Conservation (phyloP, 2,888 invertebrate genomes). For the Acleris literana region DNA sequence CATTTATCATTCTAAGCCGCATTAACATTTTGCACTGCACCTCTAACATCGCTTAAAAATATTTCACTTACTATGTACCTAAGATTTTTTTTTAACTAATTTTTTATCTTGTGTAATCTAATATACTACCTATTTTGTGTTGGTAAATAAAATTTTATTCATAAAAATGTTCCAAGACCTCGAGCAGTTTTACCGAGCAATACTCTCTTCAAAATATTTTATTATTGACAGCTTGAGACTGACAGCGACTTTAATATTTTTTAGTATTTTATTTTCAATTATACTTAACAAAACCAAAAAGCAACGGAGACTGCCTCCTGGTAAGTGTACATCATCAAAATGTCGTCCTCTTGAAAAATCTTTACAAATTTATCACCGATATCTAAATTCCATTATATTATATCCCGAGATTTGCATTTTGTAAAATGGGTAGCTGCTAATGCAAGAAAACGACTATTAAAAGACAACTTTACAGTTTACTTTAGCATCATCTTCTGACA, state of each 20-base stretch:
- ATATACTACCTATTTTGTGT: no score
- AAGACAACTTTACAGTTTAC: no score
- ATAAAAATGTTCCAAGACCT: background rate
- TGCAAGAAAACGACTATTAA: no score
- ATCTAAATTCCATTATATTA: background rate
- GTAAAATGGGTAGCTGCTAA: no score
- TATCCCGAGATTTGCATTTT: no score
- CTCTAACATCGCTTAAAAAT: constrained; percentile 9
- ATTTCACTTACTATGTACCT: background rate
- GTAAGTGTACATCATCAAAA: constrained; percentile 36
- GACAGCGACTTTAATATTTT: background rate
- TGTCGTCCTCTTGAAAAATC: background rate
- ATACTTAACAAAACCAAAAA: constrained; percentile 30
- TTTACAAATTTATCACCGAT: background rate
- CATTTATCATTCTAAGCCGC: background rate
- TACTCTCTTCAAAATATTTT: background rate
- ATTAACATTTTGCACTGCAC: constrained; percentile 15
- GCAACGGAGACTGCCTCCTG: constrained; percentile 40
- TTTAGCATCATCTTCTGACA: background rate
- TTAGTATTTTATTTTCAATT: constrained; percentile 25
- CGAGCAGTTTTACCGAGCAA: background rate
- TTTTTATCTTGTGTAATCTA: no score
- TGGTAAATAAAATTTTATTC: no score
- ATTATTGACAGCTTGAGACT: background rate
- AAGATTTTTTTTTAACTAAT: no score